Evolutionary conservation across 2,113 vertebrate genomes (phyloP).

Genomic region (Oryzias woworae): DNA sequence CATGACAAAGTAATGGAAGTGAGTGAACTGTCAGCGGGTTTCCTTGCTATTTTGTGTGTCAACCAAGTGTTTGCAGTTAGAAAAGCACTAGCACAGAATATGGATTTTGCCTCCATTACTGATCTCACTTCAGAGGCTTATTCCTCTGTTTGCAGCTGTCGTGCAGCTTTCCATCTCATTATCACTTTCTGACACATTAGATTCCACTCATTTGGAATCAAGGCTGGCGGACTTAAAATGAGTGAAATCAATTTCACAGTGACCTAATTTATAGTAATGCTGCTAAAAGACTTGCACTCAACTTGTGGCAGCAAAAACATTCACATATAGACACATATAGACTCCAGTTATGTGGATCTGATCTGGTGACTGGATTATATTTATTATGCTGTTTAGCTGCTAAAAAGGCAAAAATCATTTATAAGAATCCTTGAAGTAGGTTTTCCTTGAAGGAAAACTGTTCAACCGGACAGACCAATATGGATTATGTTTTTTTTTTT

Average conservation of each 20-base stretch:
- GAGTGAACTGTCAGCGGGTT: not conserved
- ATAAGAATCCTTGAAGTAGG: not conserved
- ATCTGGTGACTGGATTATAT: constrained; percentile 3
- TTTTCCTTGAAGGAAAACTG: no score
- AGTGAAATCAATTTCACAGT: constrained; percentile 40
- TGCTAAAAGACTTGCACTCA: constrained; percentile 17
- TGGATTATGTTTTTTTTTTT: no score
- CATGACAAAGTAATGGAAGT: not conserved
- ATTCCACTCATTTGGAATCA: constrained; percentile 19
- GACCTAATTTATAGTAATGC: constrained; percentile 19
- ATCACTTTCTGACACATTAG: constrained; percentile 9
- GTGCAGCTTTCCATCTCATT: constrained; percentile 19
- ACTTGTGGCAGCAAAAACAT: constrained; percentile 17
- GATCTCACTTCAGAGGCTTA: constrained; percentile 11
- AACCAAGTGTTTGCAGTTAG: not conserved
- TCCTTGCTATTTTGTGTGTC: not conserved
- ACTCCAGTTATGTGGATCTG: not conserved
- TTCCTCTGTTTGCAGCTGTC: constrained; percentile 13
- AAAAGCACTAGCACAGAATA: constrained; percentile 1
- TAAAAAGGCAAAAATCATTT: not conserved
- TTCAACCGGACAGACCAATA: no score
- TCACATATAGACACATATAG: constrained; percentile 16
- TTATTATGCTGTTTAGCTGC: not conserved
- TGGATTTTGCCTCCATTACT: constrained; percentile 7
- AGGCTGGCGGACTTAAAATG: constrained; percentile 23